Evolutionary conservation across 2,888 invertebrate species (phyloP).

Genomic region (Parnassius mnemosyne): DNA sequence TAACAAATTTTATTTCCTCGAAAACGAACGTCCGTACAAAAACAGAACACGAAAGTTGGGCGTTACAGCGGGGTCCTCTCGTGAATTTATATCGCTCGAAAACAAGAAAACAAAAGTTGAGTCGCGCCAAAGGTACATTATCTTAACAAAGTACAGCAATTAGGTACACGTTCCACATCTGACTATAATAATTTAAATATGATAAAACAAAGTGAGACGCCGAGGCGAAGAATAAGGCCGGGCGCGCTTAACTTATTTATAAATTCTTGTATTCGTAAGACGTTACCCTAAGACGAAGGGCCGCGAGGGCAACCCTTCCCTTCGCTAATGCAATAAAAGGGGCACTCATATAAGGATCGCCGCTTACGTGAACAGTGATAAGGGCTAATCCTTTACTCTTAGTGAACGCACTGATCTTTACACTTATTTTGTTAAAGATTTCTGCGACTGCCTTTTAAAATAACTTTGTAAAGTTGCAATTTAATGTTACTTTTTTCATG

Average conservation of each 20-base stretch:
- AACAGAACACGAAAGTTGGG: constrained; percentile 74
- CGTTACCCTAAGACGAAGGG: constrained; percentile 47
- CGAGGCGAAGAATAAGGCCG: constrained; percentile 71
- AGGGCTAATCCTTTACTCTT: constrained; percentile 71
- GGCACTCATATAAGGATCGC: constrained; percentile 78
- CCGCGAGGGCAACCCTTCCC: constrained; percentile 64
- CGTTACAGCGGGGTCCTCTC: constrained; percentile 61
- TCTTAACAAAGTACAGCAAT: constrained; percentile 81
- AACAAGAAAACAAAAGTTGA: constrained; percentile 80
- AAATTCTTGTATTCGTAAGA: constrained; percentile 66
- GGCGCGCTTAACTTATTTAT: constrained; percentile 76
- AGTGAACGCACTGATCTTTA: constrained; percentile 57
- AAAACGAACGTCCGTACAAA: constrained; percentile 70
- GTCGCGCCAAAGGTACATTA: constrained; percentile 79
- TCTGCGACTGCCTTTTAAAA: background rate
- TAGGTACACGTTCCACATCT: constrained; percentile 81
- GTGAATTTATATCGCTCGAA: constrained; percentile 74
- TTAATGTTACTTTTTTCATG: too few relatives aligned
- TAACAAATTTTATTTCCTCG: constrained; percentile 69
- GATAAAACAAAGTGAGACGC: constrained; percentile 78
- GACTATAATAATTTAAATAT: constrained; percentile 81
- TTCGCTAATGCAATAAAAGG: constrained; percentile 78
- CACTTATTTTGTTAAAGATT: constrained; percentile 26
- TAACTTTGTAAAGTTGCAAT: background rate
- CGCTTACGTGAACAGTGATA: constrained; percentile 70